Conservation (phyloP, 1,140 invertebrate species). For the Latrodectus geometricus region DNA sequence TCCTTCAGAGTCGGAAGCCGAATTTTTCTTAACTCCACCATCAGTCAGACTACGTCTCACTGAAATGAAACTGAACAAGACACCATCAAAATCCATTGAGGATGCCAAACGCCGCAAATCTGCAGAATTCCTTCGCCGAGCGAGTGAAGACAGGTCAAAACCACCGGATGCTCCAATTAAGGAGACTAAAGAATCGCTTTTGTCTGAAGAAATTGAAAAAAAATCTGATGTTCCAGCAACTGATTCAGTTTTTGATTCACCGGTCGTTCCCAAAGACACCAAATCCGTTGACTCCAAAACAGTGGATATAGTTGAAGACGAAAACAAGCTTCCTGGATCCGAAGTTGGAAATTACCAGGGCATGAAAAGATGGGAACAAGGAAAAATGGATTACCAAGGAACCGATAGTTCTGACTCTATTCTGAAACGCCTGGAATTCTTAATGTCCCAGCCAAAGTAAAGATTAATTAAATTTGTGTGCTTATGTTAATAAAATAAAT, state of each 20-base stretch:
- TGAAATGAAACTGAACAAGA: not conserved
- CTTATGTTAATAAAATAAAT: too few species aligned
- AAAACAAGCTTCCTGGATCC: conserved; percentile 22
- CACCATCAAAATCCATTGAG: not conserved
- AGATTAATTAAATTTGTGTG: not conserved
- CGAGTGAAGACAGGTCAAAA: not conserved
- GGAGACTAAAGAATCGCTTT: not conserved
- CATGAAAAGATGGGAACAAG: conserved; percentile 71
- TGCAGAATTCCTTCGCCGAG: not conserved
- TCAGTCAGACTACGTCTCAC: conserved; percentile 58
- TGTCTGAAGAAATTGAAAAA: not conserved
- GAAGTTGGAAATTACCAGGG: conserved; percentile 63
- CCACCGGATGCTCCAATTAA: not conserved
- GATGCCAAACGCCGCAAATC: conserved; percentile 21
- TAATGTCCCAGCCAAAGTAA: conserved; percentile 48
- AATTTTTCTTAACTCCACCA: conserved; percentile 39
- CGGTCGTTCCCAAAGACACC: not conserved
- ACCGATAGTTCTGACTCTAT: conserved; percentile 72
- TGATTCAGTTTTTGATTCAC: not conserved
- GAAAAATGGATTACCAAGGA: conserved; percentile 71
- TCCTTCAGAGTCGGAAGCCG: conserved; percentile 10
- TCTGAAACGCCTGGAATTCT: conserved; percentile 63
- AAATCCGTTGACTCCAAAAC: not conserved
- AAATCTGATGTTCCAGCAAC: not conserved
- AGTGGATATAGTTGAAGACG: not conserved